Evolutionary conservation across 2,797 vertebrate genomes (phyloP).

Genomic region (Takifugu ocellatus): DNA sequence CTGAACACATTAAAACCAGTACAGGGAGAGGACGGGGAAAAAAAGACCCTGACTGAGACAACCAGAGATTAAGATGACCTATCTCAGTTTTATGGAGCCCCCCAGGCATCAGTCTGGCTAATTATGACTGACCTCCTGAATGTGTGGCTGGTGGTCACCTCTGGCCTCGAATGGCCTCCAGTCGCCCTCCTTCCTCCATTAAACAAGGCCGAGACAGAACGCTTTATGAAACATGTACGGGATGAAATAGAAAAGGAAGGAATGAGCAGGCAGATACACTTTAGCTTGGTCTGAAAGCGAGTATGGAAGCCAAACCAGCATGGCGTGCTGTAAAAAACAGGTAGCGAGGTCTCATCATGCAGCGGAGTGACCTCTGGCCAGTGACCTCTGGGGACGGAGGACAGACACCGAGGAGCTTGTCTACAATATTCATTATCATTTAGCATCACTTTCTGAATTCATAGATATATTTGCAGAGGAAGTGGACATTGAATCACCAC

Average conservation of each 20-base stretch:
- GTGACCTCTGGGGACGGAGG: slow-evolving; percentile 23
- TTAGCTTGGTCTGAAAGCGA: background rate
- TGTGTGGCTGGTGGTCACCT: slow-evolving; percentile 42
- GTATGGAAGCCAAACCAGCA: no score
- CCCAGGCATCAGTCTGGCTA: slow-evolving; percentile 52
- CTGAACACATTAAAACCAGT: slow-evolving; percentile 54
- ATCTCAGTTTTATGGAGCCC: slow-evolving; percentile 59
- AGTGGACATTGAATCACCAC: no score
- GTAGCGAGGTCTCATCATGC: slow-evolving; percentile 13
- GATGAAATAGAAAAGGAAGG: slow-evolving; percentile 13
- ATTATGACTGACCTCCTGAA: slow-evolving; percentile 68
- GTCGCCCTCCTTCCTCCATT: slow-evolving; percentile 49
- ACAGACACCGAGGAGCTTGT: slow-evolving; percentile 36
- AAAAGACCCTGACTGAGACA: slow-evolving; percentile 34
- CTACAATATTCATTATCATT: slow-evolving; percentile 42
- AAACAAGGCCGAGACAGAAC: slow-evolving; percentile 48
- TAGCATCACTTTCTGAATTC: slow-evolving; percentile 47
- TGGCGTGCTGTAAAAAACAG: no score
- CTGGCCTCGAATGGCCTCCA: slow-evolving; percentile 41
- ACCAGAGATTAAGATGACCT: slow-evolving; percentile 65
- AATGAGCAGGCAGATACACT: background rate
- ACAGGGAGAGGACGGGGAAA: slow-evolving; percentile 26
- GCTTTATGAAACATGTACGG: slow-evolving; percentile 31
- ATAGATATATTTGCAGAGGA: slow-evolving; percentile 33
- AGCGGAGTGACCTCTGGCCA: slow-evolving; percentile 35